Conservation (phyloP, 1,140 invertebrate species). For the Drosophila mojavensis region DNA sequence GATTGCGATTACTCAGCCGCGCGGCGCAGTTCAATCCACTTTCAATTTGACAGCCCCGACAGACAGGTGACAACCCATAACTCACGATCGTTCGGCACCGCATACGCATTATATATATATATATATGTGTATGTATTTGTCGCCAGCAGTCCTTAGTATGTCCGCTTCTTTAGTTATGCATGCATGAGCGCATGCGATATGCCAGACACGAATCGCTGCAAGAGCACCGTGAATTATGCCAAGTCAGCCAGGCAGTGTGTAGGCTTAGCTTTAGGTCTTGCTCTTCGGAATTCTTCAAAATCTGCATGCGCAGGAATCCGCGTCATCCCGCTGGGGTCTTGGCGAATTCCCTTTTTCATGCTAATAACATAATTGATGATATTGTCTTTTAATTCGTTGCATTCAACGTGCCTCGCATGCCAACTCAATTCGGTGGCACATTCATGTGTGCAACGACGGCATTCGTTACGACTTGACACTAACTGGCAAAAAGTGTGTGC, state of each 20-base stretch:
- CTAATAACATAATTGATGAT: constrained; percentile 83
- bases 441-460: constrained; percentile 44
- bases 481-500: not conserved
- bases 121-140: constrained; percentile 20
- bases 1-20: constrained; percentile 63
- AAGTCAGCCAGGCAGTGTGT: constrained; percentile 6
- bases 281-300: constrained; percentile 39
- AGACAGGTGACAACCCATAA: constrained; percentile 84
- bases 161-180: constrained; percentile 78
- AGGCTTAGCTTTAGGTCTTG: constrained; percentile 16
- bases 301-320: constrained; percentile 55
- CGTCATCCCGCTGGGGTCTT: constrained; percentile 14
- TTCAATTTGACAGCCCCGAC: constrained; percentile 83
- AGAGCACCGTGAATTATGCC: constrained; percentile 45
- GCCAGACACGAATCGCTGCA: constrained; percentile 67
- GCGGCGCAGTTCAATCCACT: constrained; percentile 75
- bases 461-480: constrained; percentile 29
- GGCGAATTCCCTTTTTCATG: constrained; percentile 28
- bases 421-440: constrained; percentile 49
- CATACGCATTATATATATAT: constrained; percentile 23
- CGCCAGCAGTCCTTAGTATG: constrained; percentile 54
- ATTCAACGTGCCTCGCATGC: constrained; percentile 59
- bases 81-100: constrained; percentile 51
- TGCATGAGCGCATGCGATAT: constrained; percentile 40
- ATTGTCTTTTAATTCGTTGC: constrained; percentile 84